A percentile compares a stretch with the other conserved stretches of the same genome.
phyloP scores from a whole-genome alignment of 2,797 vertebrate species.

The Fistularia tabacaria region DNA sequence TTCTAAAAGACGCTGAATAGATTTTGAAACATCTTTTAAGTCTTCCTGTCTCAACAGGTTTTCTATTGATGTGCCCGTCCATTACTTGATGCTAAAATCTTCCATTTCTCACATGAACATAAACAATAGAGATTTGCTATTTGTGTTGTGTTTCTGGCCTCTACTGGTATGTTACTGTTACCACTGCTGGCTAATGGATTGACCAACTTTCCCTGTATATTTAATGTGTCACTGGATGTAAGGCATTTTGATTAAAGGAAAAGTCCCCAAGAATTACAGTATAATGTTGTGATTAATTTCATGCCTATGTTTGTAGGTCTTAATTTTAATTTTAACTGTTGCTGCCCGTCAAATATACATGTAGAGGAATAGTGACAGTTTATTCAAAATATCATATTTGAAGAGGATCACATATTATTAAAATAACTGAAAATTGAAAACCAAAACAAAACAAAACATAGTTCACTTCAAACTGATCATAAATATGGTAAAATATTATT shows the following conservation, averaged over 20 bases:
- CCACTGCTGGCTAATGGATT: conserved; percentile 7
- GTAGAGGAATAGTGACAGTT: no score
- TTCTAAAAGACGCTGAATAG: conserved; percentile 20
- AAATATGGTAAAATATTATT: no score
- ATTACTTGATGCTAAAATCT: conserved; percentile 58
- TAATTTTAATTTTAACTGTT: no score
- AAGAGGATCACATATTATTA: no score
- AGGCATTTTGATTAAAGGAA: conserved; percentile 50
- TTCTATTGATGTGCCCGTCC: conserved; percentile 61
- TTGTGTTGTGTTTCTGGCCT: conserved; percentile 25
- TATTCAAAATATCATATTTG: no score
- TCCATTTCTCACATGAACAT: no score
- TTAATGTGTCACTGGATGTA: conserved; percentile 43
- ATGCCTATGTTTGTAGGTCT: no score
- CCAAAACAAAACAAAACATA: no score
- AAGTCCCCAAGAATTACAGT: conserved; percentile 7
- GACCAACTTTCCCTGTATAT: conserved; percentile 16
- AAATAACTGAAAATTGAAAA: no score
- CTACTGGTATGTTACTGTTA: conserved; percentile 14
- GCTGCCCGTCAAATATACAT: no score
- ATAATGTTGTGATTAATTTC: no score
- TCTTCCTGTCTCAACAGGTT: conserved; percentile 58
- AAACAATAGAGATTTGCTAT: conserved; percentile 14
- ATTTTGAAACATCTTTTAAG: background rate
- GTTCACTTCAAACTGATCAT: no score